Percentiles rank a stretch among this genome's conserved stretches.
Evolutionary conservation across 2,888 invertebrate species (phyloP).

Genomic region (Acheta domesticus): DNA sequence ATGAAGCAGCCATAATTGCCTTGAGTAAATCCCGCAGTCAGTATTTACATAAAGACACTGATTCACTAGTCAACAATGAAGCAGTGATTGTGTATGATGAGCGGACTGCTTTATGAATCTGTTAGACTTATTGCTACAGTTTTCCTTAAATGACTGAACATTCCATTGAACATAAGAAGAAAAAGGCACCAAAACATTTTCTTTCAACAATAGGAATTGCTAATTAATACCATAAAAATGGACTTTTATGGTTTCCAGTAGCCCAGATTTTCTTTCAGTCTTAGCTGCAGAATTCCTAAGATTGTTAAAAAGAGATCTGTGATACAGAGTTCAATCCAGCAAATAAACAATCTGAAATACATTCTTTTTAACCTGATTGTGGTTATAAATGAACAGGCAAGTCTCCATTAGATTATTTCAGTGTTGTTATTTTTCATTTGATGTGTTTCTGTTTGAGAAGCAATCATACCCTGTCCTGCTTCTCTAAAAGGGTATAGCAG

Average conservation of each 20-base stretch:
- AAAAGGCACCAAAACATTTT: too few species aligned
- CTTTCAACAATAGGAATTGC: too few species aligned
- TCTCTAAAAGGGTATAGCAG: too few species aligned
- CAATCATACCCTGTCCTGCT: too few species aligned
- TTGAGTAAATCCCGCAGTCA: conserved; percentile 70
- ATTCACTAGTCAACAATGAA: conserved; percentile 68
- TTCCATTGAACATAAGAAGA: too few species aligned
- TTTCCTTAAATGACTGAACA: too few species aligned
- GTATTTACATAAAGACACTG: conserved; percentile 57
- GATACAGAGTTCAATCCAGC: background rate
- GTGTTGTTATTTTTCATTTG: too few species aligned
- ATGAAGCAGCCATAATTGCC: conserved; percentile 77
- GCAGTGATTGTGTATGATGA: conserved; percentile 80
- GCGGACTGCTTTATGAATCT: conserved; percentile 65
- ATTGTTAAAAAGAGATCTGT: background rate
- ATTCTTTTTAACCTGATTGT: too few species aligned
- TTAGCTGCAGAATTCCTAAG: background rate
- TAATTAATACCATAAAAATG: too few species aligned
- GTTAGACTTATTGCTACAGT: background rate
- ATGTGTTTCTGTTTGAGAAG: too few species aligned
- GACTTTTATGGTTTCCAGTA: background rate
- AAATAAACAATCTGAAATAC: background rate
- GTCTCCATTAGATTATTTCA: too few species aligned
- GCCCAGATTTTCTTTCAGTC: conserved; percentile 6
- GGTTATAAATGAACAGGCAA: too few species aligned